phyloP scores from a whole-genome alignment of 37 sponge, comb jelly and placozoan species.

The Chondrosia reniformis region DNA sequence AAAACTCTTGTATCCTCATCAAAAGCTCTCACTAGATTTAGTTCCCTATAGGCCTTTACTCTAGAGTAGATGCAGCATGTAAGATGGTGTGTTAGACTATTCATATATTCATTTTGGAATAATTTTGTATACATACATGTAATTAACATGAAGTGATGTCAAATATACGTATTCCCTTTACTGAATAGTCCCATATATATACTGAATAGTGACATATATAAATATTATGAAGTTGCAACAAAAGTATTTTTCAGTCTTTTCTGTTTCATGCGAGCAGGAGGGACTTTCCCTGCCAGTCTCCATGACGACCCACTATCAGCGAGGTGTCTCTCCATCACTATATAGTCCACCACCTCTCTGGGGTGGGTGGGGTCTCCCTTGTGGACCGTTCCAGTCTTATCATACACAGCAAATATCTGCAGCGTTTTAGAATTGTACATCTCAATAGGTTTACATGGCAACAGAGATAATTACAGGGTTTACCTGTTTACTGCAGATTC shows the following conservation, averaged over 20 bases:
- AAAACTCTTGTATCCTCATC: no score
- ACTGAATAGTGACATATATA: no score
- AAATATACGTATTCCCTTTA: no score
- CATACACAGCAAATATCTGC: constrained; percentile 60
- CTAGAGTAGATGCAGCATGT: no score
- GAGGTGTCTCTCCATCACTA: constrained; percentile 66
- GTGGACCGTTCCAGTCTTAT: constrained; percentile 26
- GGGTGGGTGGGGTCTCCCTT: constrained; percentile 44
- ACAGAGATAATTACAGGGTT: background rate
- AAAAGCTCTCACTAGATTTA: no score
- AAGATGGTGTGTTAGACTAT: no score
- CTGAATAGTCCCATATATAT: no score
- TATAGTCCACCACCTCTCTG: constrained; percentile 54
- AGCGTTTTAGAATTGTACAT: background rate
- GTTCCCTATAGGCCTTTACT: no score
- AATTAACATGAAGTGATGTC: no score
- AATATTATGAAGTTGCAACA: no score
- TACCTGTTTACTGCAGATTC: constrained; percentile 66
- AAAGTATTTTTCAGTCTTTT: background rate
- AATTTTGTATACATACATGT: no score
- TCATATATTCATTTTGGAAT: no score
- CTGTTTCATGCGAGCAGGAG: constrained; percentile 16
- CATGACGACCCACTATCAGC: constrained; percentile 15
- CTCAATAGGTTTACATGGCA: background rate
- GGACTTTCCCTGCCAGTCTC: constrained; percentile 55